Conservation (phyloP, 2,113 vertebrate species). For the Ibidorhyncha struthersii region DNA sequence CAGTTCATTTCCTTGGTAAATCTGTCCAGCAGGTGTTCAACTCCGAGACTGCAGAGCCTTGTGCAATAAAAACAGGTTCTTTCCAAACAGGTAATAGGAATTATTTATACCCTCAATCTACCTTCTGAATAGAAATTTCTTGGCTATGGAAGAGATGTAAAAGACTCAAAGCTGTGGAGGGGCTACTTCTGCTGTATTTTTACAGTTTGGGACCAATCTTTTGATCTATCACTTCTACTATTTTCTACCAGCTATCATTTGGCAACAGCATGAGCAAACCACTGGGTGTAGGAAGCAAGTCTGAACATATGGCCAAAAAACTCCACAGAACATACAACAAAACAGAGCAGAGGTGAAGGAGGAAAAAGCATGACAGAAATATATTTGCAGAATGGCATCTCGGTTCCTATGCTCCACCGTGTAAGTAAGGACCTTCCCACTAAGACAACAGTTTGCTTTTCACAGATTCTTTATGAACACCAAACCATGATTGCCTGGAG, state of each 20-base stretch:
- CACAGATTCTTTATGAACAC: neutral
- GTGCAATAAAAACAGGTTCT: neutral
- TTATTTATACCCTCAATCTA: neutral
- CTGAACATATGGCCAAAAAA: neutral
- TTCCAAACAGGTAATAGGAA: neutral
- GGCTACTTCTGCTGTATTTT: neutral
- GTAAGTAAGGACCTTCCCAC: neutral
- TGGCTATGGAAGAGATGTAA: neutral
- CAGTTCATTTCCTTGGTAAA: neutral
- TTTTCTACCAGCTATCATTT: neutral
- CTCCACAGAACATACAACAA: neutral
- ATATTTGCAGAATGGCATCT: neutral
- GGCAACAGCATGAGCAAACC: neutral
- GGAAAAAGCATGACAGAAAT: neutral
- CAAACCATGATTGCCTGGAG: neutral
- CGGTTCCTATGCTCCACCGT: neutral
- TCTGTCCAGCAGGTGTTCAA: neutral
- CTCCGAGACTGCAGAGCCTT: neutral
- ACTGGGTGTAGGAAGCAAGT: neutral
- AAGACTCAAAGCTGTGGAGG: neutral
- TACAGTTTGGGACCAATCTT: neutral
- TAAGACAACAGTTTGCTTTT: neutral
- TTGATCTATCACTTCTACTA: neutral
- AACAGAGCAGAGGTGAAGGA: neutral
- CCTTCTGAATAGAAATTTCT: neutral